Percentiles rank a stretch among this genome's conserved stretches.
phyloP scores from a whole-genome alignment of 2,113 vertebrate species.

The Onychostruthus taczanowskii region DNA sequence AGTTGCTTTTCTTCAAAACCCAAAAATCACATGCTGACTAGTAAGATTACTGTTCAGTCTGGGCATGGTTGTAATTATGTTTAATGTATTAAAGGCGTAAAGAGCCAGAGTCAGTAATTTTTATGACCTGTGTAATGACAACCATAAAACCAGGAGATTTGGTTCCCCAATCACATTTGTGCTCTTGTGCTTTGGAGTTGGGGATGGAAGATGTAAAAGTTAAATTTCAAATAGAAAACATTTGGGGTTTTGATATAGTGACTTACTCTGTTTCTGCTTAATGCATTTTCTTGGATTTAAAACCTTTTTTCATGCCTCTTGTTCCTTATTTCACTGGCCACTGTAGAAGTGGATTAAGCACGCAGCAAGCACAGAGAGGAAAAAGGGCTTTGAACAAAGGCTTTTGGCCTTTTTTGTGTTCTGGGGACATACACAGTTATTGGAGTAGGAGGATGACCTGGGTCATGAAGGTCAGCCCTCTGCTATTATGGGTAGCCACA shows the following conservation, averaged over 20 bases:
- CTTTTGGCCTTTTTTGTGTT: background rate
- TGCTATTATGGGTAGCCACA: constrained; percentile 29
- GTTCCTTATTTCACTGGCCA: background rate
- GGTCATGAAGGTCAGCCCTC: background rate
- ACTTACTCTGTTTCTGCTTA: background rate
- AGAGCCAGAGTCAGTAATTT: constrained; percentile 53
- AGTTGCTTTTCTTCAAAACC: background rate
- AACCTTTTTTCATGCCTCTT: background rate
- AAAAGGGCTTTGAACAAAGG: background rate
- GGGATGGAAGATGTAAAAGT: background rate
- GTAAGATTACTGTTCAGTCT: background rate
- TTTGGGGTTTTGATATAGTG: background rate
- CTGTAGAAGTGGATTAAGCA: background rate
- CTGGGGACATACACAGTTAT: background rate
- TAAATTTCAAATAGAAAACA: background rate
- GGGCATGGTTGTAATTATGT: constrained; percentile 19
- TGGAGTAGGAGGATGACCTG: constrained; percentile 20
- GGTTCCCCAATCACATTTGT: background rate
- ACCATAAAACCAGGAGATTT: background rate
- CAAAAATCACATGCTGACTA: background rate
- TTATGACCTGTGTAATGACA: constrained; percentile 53
- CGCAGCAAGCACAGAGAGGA: background rate
- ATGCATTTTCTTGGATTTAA: background rate
- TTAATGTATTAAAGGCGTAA: background rate
- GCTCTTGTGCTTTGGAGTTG: background rate